Percentiles rank a stretch among this genome's conserved stretches.
phyloP scores from a whole-genome alignment of 2,888 invertebrate species.

The Tipula lateralis region DNA sequence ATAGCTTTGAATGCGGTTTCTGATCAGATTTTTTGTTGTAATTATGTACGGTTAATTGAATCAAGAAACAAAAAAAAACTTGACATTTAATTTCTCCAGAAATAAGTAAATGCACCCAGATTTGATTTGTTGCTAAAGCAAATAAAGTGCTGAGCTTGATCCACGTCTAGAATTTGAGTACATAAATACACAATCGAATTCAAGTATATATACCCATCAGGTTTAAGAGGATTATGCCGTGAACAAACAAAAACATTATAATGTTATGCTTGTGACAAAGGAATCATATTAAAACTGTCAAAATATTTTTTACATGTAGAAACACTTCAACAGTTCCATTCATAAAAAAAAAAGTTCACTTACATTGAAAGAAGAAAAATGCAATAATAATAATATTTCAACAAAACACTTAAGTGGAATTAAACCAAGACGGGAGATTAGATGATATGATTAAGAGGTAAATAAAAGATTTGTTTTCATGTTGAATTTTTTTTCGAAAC shows the following conservation, averaged over 20 bases:
- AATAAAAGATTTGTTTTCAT: conserved; percentile 24
- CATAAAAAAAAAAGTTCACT: background rate
- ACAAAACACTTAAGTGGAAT: conserved; percentile 13
- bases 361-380: background rate
- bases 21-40: background rate
- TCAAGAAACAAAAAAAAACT: too few species aligned
- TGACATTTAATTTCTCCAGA: too few species aligned
- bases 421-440: background rate
- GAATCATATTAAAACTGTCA: background rate
- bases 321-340: background rate
- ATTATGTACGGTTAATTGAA: background rate
- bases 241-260: background rate
- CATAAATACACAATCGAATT: too few species aligned
- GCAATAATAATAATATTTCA: background rate
- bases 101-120: too few species aligned
- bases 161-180: too few species aligned
- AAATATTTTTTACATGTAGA: background rate
- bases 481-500: conserved; percentile 3
- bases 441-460: background rate
- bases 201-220: background rate
- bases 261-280: background rate
- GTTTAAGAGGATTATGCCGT: background rate
- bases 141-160: too few species aligned
- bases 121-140: too few species aligned
- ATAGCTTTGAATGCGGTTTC: background rate